Evolutionary conservation across 1,140 invertebrate species (phyloP).

Genomic region (Trypoxylus dichotomus): DNA sequence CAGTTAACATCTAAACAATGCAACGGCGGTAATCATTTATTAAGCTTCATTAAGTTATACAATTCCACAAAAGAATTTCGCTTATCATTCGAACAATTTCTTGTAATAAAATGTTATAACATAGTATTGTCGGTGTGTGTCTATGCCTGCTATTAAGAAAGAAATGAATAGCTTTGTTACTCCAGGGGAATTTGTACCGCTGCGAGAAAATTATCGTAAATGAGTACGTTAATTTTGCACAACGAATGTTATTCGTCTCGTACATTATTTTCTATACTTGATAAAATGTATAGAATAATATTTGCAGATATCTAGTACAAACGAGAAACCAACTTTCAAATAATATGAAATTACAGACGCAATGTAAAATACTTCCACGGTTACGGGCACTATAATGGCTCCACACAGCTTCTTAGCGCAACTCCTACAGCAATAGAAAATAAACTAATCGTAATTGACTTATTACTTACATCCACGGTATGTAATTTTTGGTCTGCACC

Average conservation of each 20-base stretch:
- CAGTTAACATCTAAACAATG: not conserved
- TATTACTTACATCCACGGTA: constrained; percentile 11
- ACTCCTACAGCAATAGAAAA: not conserved
- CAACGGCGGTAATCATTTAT: not conserved
- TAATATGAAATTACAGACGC: not conserved
- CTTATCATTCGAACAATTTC: not conserved
- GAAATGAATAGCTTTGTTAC: too few species aligned
- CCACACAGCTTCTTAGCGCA: not conserved
- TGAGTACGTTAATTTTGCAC: too few species aligned
- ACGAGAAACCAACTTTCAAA: not conserved
- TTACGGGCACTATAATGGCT: not conserved
- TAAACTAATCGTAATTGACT: constrained; percentile 5
- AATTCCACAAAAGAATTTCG: constrained; percentile 14
- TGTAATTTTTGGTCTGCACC: constrained; percentile 7
- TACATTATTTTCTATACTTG: too few species aligned
- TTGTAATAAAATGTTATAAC: not conserved
- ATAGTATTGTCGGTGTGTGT: not conserved
- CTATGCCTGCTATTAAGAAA: too few species aligned
- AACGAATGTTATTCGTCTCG: too few species aligned
- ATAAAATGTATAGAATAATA: not conserved
- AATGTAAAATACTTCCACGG: not conserved
- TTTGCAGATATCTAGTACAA: not conserved
- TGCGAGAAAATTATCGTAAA: too few species aligned
- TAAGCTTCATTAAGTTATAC: constrained; percentile 18
- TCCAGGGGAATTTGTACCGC: too few species aligned